phyloP scores from a whole-genome alignment of 2,888 invertebrate species.

The Sphecodes monilicornis region DNA sequence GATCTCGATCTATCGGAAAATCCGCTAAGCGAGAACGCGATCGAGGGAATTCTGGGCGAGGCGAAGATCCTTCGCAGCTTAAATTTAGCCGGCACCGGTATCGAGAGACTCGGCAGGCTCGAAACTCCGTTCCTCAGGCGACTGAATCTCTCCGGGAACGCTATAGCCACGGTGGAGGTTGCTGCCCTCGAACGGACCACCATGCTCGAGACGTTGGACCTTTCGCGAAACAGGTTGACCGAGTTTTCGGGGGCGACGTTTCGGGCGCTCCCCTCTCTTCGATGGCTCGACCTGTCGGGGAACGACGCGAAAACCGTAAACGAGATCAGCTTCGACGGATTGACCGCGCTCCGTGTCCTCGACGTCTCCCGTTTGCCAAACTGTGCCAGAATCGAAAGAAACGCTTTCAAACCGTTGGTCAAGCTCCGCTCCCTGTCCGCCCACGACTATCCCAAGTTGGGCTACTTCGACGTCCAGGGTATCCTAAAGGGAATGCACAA shows the following conservation, averaged over 20 bases:
- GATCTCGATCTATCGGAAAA: constrained; percentile 94
- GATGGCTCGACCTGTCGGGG: constrained; percentile 91
- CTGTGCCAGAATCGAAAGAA: constrained; percentile 92
- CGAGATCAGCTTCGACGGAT: constrained; percentile 90
- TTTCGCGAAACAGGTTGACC: constrained; percentile 90
- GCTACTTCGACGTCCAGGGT: constrained; percentile 94
- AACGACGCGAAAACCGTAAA: constrained; percentile 93
- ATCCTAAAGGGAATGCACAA: constrained; percentile 91
- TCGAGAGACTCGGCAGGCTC: constrained; percentile 88
- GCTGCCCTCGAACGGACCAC: constrained; percentile 92
- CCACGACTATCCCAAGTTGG: constrained; percentile 91
- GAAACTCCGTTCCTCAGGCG: constrained; percentile 94
- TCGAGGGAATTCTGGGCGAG: constrained; percentile 92
- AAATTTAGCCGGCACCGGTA: constrained; percentile 92
- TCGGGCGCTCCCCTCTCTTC: constrained; percentile 86
- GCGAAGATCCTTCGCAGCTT: constrained; percentile 94
- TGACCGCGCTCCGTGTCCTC: constrained; percentile 88
- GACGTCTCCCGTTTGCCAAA: constrained; percentile 89
- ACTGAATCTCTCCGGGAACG: constrained; percentile 92
- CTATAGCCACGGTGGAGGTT: constrained; percentile 88
- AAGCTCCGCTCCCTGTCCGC: constrained; percentile 90
- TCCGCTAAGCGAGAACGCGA: constrained; percentile 90
- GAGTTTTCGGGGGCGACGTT: constrained; percentile 85
- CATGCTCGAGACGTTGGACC: constrained; percentile 90
- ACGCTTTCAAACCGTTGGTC: constrained; percentile 90